phyloP scores from a whole-genome alignment of 2,888 invertebrate species.

The Euplexia lucipara region DNA sequence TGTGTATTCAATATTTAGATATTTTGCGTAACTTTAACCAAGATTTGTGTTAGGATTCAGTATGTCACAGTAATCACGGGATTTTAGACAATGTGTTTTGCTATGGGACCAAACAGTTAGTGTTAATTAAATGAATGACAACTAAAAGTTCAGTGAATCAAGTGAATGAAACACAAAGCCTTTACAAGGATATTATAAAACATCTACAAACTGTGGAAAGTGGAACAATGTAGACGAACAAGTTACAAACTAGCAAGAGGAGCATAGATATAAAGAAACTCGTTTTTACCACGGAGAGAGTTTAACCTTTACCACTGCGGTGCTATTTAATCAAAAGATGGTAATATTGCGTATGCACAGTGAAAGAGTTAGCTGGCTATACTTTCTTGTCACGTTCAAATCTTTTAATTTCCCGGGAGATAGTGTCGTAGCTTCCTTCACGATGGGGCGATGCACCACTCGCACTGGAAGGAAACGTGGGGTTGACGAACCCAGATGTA shows the following conservation, averaged over 20 bases:
- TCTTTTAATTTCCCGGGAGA: constrained; percentile 55
- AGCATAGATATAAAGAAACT: constrained; percentile 54
- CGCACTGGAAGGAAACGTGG: constrained; percentile 49
- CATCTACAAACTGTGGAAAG: constrained; percentile 35
- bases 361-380: constrained; percentile 29
- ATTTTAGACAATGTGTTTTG: constrained; percentile 15
- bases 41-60: constrained; percentile 14
- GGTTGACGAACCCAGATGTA: constrained; percentile 69
- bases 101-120: no score
- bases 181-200: constrained; percentile 3
- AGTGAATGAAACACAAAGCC: constrained; percentile 5
- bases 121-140: no score
- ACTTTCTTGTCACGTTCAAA: constrained; percentile 61
- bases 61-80: constrained; percentile 29
- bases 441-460: constrained; percentile 34
- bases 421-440: constrained; percentile 42
- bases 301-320: constrained; percentile 61
- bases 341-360: constrained; percentile 40
- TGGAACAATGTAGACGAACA: constrained; percentile 45
- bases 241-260: constrained; percentile 27
- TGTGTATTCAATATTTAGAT: constrained; percentile 36
- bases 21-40: constrained; percentile 39
- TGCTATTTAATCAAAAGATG: constrained; percentile 58
- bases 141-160: not conserved
- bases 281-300: constrained; percentile 62